Evolutionary conservation across 2,888 invertebrate species (phyloP).

Genomic region (Pardosa pseudoannulata): DNA sequence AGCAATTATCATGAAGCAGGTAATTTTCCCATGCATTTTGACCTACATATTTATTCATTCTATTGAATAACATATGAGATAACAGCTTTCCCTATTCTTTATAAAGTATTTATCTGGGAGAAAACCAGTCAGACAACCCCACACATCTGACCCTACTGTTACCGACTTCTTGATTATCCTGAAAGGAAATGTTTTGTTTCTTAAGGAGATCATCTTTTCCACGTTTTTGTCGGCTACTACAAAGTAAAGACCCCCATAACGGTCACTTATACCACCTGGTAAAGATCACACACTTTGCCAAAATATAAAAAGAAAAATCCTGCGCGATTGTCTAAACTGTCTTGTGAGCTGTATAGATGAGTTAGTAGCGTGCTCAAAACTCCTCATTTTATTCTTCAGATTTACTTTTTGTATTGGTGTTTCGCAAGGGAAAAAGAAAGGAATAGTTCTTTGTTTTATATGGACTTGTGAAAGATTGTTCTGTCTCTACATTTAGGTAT

Average conservation of each 20-base stretch:
- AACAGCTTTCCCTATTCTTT: background rate
- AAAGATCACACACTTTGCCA: slow-evolving; percentile 52
- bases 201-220: background rate
- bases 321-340: slow-evolving; percentile 60
- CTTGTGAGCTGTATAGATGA: slow-evolving; percentile 62
- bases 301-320: slow-evolving; percentile 45
- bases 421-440: slow-evolving; percentile 46
- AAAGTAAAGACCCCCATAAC: slow-evolving; percentile 34
- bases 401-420: slow-evolving; percentile 47
- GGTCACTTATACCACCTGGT: slow-evolving; percentile 52
- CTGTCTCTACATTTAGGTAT: slow-evolving; percentile 10
- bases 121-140: slow-evolving; percentile 18
- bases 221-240: slow-evolving; percentile 43
- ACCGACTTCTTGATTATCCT: background rate
- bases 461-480: slow-evolving; percentile 23
- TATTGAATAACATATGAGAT: slow-evolving; percentile 1
- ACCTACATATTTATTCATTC: background rate
- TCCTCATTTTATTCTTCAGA: slow-evolving; percentile 50
- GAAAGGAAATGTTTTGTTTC: slow-evolving; percentile 34
- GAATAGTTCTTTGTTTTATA: slow-evolving; percentile 46
- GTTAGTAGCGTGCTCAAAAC: slow-evolving; percentile 55
- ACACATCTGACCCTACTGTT: slow-evolving; percentile 9
- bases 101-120: background rate
- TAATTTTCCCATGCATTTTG: too few relatives aligned
- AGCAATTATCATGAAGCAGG: too few relatives aligned